Evolutionary conservation across 2,888 invertebrate genomes (phyloP).

Genomic region (Leucophenga maculata): DNA sequence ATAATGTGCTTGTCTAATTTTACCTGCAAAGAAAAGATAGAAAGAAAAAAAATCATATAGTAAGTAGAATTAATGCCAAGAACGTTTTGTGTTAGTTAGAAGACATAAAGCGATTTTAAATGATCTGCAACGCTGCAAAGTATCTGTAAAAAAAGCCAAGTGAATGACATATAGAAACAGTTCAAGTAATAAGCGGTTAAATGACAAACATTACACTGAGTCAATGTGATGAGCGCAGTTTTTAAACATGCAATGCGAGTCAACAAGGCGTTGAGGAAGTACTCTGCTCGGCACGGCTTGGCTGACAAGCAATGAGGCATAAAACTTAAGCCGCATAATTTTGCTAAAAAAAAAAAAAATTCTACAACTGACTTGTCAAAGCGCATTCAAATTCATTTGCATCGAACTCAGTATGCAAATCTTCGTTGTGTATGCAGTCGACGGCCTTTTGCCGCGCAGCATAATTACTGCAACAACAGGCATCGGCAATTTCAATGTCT

Average conservation of each 20-base stretch:
- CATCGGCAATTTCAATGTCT: conserved; percentile 23
- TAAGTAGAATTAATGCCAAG: background rate
- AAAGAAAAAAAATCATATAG: background rate
- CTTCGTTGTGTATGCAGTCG: conserved; percentile 36
- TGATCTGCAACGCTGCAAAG: background rate
- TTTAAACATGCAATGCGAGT: background rate
- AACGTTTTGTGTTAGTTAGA: background rate
- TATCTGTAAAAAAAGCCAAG: background rate
- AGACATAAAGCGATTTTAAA: conserved; percentile 13
- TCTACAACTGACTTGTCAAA: conserved; percentile 23
- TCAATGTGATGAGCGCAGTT: background rate
- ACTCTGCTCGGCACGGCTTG: background rate
- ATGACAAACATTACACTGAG: conserved; percentile 4
- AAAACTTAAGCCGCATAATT: conserved; percentile 20
- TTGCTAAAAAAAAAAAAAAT: background rate
- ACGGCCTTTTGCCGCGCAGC: conserved; percentile 38
- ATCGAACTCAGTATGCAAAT: too few relatives aligned
- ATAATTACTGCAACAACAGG: conserved; percentile 13
- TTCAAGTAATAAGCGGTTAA: conserved; percentile 2
- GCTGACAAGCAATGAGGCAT: conserved; percentile 4
- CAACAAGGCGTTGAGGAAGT: background rate
- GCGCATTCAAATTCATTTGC: conserved; percentile 38
- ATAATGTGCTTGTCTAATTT: conserved; percentile 35
- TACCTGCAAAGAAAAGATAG: conserved; percentile 7
- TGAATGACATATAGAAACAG: background rate